Conservation (phyloP, 2,797 vertebrate genomes). For the Pangasius sanitwongsei region DNA sequence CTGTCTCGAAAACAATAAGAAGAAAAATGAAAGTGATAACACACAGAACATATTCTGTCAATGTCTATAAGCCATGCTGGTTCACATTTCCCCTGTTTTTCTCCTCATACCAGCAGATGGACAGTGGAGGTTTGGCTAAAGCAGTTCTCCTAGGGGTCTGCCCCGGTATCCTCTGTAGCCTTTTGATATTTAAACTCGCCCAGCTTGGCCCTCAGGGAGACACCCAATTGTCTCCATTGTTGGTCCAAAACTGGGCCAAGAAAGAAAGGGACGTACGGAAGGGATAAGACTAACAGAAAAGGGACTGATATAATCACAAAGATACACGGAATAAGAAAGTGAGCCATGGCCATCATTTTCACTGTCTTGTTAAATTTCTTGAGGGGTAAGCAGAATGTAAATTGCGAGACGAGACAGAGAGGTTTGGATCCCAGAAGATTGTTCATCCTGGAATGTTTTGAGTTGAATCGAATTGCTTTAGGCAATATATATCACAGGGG, state of each 20-base stretch:
- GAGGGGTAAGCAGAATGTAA: slow-evolving; percentile 35
- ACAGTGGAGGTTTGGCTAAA: slow-evolving; percentile 58
- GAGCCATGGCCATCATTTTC: slow-evolving; percentile 35
- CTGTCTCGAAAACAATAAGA: slow-evolving; percentile 56
- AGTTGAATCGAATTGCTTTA: slow-evolving; percentile 11
- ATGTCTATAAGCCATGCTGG: background rate
- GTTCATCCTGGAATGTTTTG: slow-evolving; percentile 12
- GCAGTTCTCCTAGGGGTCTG: slow-evolving; percentile 62
- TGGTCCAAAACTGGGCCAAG: slow-evolving; percentile 71
- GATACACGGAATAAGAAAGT: slow-evolving; percentile 32
- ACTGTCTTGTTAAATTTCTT: slow-evolving; percentile 42
- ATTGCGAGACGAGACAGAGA: slow-evolving; percentile 14
- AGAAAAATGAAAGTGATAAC: slow-evolving; percentile 47
- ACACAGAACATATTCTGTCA: slow-evolving; percentile 44
- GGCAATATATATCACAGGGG: slow-evolving; percentile 18
- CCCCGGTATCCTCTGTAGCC: slow-evolving; percentile 57
- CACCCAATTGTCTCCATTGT: slow-evolving; percentile 74
- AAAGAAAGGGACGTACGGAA: slow-evolving; percentile 60
- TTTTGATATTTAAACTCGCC: slow-evolving; percentile 73
- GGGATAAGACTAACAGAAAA: slow-evolving; percentile 59
- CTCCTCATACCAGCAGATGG: slow-evolving; percentile 69
- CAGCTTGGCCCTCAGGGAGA: slow-evolving; percentile 68
- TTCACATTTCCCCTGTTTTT: slow-evolving; percentile 11
- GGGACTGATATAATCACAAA: slow-evolving; percentile 26
- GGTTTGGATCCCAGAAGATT: slow-evolving; percentile 22